Percentiles rank a stretch among this genome's conserved stretches.
Conservation (phyloP, 2,888 invertebrate genomes). For the Tanypteryx hageni region DNA sequence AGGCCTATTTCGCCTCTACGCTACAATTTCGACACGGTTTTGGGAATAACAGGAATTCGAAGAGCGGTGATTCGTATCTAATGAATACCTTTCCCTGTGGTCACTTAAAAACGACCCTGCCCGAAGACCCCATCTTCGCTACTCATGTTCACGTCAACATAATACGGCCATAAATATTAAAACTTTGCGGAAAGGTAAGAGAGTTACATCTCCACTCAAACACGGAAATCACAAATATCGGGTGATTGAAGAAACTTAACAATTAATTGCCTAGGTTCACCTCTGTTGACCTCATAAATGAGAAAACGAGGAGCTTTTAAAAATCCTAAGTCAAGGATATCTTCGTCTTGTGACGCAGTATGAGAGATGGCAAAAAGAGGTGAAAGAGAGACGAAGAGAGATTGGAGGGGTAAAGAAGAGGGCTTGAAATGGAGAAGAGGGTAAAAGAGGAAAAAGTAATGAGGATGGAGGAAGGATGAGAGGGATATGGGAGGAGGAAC, state of each 20-base stretch:
- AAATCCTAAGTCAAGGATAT: not conserved
- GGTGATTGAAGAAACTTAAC: not conserved
- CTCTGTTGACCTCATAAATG: not conserved
- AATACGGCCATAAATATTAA: not conserved
- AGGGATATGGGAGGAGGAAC: too few relatives aligned
- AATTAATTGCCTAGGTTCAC: not conserved
- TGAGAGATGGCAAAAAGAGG: too few relatives aligned
- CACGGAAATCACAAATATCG: constrained; percentile 18
- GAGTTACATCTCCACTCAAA: not conserved
- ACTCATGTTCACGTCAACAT: not conserved
- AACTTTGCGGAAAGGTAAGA: not conserved
- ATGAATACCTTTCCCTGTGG: not conserved
- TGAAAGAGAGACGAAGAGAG: too few relatives aligned
- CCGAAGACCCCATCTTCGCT: not conserved
- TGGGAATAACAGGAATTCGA: not conserved
- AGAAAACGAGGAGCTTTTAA: not conserved
- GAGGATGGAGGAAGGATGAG: too few relatives aligned
- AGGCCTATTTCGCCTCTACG: not conserved
- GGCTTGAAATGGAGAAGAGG: too few relatives aligned
- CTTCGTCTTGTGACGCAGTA: too few relatives aligned
- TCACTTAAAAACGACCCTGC: not conserved
- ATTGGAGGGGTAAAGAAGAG: too few relatives aligned
- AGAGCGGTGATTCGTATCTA: not conserved
- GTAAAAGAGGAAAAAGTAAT: too few relatives aligned
- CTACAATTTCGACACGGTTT: not conserved